A percentile compares a stretch with the other conserved stretches of the same genome.
phyloP scores from a whole-genome alignment of 2,113 vertebrate genomes.

The Lagopus leucura region DNA sequence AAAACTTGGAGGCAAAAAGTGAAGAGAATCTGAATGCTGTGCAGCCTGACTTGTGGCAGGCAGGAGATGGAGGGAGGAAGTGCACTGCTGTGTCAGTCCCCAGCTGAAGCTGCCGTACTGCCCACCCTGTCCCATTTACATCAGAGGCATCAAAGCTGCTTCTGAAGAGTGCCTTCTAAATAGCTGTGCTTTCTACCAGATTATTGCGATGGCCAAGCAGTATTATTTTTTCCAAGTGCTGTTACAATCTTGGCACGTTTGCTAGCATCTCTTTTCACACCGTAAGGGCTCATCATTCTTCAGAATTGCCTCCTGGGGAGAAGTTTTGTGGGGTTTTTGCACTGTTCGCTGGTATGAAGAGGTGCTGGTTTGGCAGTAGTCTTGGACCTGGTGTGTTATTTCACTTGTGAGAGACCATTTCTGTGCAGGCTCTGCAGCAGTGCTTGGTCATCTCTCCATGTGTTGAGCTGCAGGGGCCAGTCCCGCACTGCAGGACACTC shows the following conservation, averaged over 20 bases:
- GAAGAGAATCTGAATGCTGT: not conserved
- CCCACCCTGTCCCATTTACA: fast-evolving
- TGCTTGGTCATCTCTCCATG: fast-evolving
- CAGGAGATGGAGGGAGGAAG: not conserved
- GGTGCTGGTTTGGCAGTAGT: not conserved
- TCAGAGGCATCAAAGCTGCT: not conserved
- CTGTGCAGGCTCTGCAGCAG: not conserved
- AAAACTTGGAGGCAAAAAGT: not conserved
- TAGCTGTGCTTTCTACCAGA: not conserved
- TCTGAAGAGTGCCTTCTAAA: not conserved
- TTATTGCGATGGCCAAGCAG: not conserved
- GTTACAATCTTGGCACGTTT: not conserved
- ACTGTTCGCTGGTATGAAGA: not conserved
- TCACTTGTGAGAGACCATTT: not conserved
- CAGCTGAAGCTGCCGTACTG: not conserved
- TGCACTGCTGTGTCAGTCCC: fast-evolving
- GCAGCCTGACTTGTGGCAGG: not conserved
- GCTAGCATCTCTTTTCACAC: not conserved
- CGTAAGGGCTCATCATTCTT: not conserved
- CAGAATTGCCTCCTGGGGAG: not conserved
- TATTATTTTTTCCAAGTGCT: not conserved
- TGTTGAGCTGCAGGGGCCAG: not conserved
- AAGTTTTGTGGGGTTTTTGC: not conserved
- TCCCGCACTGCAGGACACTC: not conserved
- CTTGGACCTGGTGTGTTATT: not conserved